Evolutionary conservation across 2,113 vertebrate genomes (phyloP).

Genomic region (Emydocephalus ijimae): DNA sequence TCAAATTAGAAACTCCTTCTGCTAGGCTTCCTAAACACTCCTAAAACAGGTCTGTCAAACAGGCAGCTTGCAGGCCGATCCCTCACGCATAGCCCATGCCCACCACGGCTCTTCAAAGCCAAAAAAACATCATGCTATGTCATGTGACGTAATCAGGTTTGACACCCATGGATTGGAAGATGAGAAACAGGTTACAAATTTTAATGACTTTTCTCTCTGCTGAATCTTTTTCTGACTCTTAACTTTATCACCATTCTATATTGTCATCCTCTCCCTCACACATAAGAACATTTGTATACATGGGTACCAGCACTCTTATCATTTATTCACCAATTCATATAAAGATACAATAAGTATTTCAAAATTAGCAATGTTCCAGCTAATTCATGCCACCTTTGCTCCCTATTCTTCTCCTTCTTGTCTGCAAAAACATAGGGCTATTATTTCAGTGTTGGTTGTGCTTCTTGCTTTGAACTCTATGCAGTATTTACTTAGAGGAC

Average conservation of each 20-base stretch:
- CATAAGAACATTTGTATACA: neutral
- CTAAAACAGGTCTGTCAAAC: no score
- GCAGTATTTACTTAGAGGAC: neutral
- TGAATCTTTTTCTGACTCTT: neutral
- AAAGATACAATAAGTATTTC: neutral
- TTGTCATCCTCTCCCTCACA: neutral
- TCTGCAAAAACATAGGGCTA: neutral
- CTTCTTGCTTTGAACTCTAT: neutral
- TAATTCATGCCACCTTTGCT: neutral
- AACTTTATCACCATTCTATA: neutral
- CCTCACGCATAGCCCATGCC: no score
- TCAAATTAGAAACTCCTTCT: conserved; percentile 3
- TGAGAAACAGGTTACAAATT: conserved; percentile 8
- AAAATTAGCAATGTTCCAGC: neutral
- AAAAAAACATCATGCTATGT: no score
- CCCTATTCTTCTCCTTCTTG: neutral
- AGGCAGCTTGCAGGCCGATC: no score
- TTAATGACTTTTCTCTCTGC: neutral
- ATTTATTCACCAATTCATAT: neutral
- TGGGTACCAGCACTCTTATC: neutral
- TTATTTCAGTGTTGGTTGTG: neutral
- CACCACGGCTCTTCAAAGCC: no score
- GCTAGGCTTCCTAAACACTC: conserved; percentile 20
- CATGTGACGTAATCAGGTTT: no score
- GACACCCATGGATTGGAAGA: conserved; percentile 2